phyloP scores from a whole-genome alignment of 1,140 invertebrate species.

The Brachionus calyciflorus region DNA sequence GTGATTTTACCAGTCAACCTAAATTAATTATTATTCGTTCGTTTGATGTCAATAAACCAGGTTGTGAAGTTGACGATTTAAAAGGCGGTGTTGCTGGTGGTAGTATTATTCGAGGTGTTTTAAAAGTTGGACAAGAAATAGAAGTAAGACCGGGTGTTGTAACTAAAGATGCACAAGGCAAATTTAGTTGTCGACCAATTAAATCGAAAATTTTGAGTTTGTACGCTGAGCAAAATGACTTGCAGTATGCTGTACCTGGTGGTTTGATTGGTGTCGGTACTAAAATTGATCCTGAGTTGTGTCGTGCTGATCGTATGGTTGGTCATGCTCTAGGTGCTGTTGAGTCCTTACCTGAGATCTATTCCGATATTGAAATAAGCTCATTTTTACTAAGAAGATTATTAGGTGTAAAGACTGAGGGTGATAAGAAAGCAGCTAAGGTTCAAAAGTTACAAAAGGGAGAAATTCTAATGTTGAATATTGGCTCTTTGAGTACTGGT shows the following conservation, averaged over 20 bases:
- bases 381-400: conserved; percentile 92
- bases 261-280: conserved; percentile 97
- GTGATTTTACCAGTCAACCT: conserved; percentile 92
- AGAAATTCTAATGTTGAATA: conserved; percentile 94
- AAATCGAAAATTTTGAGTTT: conserved; percentile 95
- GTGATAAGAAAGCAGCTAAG: conserved; percentile 96
- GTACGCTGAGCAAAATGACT: conserved; percentile 95
- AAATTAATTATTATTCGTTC: conserved; percentile 81
- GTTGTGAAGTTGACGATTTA: conserved; percentile 94
- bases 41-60: conserved; percentile 99
- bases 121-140: conserved; percentile 80
- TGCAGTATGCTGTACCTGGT: conserved; percentile 96
- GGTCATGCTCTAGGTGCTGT: conserved; percentile 97
- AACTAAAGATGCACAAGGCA: conserved; percentile 90
- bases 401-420: conserved; percentile 93
- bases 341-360: conserved; percentile 91
- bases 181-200: conserved; percentile 90
- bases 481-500: conserved; percentile 95
- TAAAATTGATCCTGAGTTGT: conserved; percentile 96
- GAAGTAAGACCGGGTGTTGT: conserved; percentile 89
- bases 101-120: conserved; percentile 88
- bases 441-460: conserved; percentile 80
- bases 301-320: conserved; percentile 93
- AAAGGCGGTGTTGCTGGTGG: conserved; percentile 98
- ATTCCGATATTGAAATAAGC: conserved; percentile 94